A percentile compares a stretch with the other conserved stretches of the same genome.
phyloP scores from a whole-genome alignment of 2,797 vertebrate species.

The Pseudochirops cupreus region DNA sequence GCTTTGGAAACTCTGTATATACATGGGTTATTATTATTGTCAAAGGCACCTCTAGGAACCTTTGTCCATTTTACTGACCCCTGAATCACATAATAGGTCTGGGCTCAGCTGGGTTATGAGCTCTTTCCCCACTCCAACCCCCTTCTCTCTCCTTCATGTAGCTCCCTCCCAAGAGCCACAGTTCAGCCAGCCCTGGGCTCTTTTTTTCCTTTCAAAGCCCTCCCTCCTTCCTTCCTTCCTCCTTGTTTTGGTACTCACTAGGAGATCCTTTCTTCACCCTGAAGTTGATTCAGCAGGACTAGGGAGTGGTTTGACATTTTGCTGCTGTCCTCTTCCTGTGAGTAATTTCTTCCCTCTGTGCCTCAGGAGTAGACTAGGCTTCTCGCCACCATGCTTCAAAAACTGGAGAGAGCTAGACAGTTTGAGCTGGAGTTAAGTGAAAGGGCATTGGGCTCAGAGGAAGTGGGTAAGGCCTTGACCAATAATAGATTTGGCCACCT shows the following conservation, averaged over 20 bases:
- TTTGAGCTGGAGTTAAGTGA: neutral
- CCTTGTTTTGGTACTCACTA: neutral
- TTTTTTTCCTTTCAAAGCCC: neutral
- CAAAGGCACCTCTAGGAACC: neutral
- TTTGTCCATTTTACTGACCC: neutral
- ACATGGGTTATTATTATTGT: neutral
- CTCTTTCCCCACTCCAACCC: neutral
- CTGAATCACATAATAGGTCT: neutral
- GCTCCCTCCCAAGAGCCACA: neutral
- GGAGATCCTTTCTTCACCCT: neutral
- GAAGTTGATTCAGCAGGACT: neutral
- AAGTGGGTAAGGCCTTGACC: neutral
- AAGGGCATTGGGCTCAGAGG: neutral
- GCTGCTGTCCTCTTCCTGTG: neutral
- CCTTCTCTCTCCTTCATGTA: neutral
- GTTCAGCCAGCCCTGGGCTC: neutral
- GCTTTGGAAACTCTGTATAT: neutral
- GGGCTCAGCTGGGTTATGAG: neutral
- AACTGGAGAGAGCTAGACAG: neutral
- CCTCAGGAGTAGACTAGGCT: neutral
- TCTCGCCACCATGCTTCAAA: neutral
- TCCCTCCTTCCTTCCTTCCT: neutral
- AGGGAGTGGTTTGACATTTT: neutral
- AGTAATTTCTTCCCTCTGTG: neutral
- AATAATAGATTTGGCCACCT: neutral